Evolutionary conservation across 2,797 vertebrate species (phyloP), one percentile per base, ranked within the genome.

Genomic region (Alectoris magna): DNA sequence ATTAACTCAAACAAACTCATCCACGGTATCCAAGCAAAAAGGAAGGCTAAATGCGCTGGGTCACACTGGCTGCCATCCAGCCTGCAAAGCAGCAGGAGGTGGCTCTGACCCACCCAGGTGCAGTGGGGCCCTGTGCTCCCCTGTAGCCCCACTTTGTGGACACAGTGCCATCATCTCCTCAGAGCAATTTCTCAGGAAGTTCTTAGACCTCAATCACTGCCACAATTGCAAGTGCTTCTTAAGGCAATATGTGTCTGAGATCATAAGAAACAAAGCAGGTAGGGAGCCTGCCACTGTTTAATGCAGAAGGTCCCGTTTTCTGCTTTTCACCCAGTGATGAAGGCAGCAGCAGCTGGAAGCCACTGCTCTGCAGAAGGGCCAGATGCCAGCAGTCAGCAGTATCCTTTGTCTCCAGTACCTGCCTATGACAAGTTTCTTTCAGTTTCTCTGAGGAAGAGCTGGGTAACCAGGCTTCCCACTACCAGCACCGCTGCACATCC

Each of bases 71-170:
- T 44, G 60, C 41, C 51, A 21, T 63, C 46, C 27, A 58, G 49
- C 22, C 69, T 62, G 22, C 58, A 15, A 34, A 83, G 26, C 73
- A 76, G 60, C 43, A 41, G 55, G 59, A 75, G 24, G 21, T 39
- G 51, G 16, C 51, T 70, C 43, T 67, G 60, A 7, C 36, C 39
- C 27, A 71, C 22, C 34, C 36, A 39, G 46, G 34, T 51, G 38
- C 49, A 83, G 49, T n/a, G 41, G 38, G 21, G 38, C 44, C 34
- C 76, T 2, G 0, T 0, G 0, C 14, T 31, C 6, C 26, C 21
- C 44, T 51, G 43, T 18, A 69, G n/a, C 13, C 3, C 19, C 10
- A 14, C 39, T 14, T 5, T 3, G 10, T 39, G n/a, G 38, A 26
- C 41, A 6, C 23, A 10, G 26, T 36, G 21, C 18, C 26, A 43